Conservation (phyloP, 2,797 vertebrate species). For the Apogon talboti region DNA sequence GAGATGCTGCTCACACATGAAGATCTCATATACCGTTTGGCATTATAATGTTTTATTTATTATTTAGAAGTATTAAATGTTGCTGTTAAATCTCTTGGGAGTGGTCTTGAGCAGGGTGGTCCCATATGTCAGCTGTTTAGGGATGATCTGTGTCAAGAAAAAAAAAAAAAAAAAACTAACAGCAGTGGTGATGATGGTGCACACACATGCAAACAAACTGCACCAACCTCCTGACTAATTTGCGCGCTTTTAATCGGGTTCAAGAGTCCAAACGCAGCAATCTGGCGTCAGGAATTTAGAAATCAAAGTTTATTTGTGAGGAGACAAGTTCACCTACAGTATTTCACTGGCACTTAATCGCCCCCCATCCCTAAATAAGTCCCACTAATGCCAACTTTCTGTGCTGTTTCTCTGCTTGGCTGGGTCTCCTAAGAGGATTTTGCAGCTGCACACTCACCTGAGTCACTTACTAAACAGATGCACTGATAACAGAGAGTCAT, state of each 20-base stretch:
- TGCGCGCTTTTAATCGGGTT: slow-evolving; percentile 10
- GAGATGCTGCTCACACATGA: too few species aligned
- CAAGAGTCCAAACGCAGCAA: slow-evolving; percentile 14
- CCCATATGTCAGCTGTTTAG: slow-evolving; percentile 9
- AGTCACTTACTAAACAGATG: slow-evolving; percentile 51
- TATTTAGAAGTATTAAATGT: slow-evolving; percentile 3
- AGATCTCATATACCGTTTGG: too few species aligned
- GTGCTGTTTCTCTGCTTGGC: slow-evolving; percentile 43
- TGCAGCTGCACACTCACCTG: slow-evolving; percentile 55
- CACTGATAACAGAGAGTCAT: slow-evolving; percentile 51
- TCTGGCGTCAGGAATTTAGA: not conserved
- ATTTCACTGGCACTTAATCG: slow-evolving; percentile 1
- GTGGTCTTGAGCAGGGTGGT: slow-evolving; percentile 17
- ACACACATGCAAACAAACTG: slow-evolving; percentile 13
- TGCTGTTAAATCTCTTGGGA: slow-evolving; percentile 25
- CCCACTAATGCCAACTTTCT: slow-evolving; percentile 35
- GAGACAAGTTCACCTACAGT: slow-evolving; percentile 2
- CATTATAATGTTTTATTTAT: not conserved
- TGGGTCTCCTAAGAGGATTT: slow-evolving; percentile 49
- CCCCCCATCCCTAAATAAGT: not conserved
- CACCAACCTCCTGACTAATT: slow-evolving; percentile 11
- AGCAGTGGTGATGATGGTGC: slow-evolving; percentile 9
- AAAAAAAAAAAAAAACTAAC: not conserved
- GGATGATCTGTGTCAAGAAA: slow-evolving; percentile 24
- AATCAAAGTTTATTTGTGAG: slow-evolving; percentile 20